A percentile compares a stretch with the other conserved stretches of the same genome.
Conservation (phyloP, 2,888 invertebrate genomes). For the Drosophila anomalata region DNA sequence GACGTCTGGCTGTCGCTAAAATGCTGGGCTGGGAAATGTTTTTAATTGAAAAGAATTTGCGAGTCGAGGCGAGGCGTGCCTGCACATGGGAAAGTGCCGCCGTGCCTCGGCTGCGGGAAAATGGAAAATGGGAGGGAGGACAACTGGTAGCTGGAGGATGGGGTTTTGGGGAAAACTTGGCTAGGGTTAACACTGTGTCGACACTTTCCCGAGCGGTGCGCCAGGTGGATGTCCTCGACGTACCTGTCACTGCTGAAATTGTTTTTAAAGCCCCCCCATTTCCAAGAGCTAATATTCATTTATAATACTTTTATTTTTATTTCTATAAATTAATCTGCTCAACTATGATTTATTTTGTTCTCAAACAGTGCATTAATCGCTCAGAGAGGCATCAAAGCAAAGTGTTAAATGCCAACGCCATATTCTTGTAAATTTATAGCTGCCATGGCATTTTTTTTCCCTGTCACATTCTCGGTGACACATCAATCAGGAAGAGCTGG, state of each 20-base stretch:
- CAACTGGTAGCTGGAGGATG: not conserved
- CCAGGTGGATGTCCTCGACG: slow-evolving; percentile 29
- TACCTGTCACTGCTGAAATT: slow-evolving; percentile 30
- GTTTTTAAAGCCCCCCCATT: slow-evolving; percentile 33
- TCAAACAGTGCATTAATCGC: not conserved
- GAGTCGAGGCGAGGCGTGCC: slow-evolving; percentile 50
- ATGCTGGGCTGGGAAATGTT: slow-evolving; percentile 49
- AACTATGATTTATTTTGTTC: slow-evolving; percentile 4
- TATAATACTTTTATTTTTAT: slow-evolving; percentile 23
- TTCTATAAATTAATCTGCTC: slow-evolving; percentile 4
- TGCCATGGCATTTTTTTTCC: not conserved
- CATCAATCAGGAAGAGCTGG: slow-evolving; percentile 22
- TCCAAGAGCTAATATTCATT: slow-evolving; percentile 30
- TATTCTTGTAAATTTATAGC: slow-evolving; percentile 1
- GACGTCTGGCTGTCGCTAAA: slow-evolving; percentile 41
- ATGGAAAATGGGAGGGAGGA: not conserved
- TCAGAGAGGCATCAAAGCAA: not conserved
- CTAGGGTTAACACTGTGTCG: slow-evolving; percentile 36
- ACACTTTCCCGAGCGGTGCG: slow-evolving; percentile 23
- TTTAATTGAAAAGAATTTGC: slow-evolving; percentile 51
- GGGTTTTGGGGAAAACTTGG: slow-evolving; percentile 7
- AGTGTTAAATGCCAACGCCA: slow-evolving; percentile 3
- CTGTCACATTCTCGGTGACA: slow-evolving; percentile 8
- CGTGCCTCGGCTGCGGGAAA: not conserved
- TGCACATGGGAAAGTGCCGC: slow-evolving; percentile 12